phyloP scores from a whole-genome alignment of 1,140 invertebrate genomes.

The Dendrolimus punctatus region DNA sequence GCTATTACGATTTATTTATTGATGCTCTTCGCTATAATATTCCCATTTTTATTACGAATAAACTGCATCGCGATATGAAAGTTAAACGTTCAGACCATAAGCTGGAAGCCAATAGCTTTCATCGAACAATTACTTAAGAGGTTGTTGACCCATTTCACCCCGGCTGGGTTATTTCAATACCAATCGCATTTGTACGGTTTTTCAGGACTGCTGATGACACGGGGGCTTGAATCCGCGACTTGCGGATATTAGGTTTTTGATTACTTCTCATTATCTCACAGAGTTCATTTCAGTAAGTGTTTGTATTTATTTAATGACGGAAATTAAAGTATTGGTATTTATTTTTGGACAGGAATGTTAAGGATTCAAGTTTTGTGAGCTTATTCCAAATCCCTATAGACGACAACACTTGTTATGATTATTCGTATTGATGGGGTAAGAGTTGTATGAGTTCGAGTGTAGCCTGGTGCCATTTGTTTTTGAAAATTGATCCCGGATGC shows the following conservation, averaged over 20 bases:
- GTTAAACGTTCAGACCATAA: conserved; percentile 6
- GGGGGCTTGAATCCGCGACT: conserved; percentile 7
- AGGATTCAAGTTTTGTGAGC: too few species aligned
- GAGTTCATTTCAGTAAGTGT: too few species aligned
- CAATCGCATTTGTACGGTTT: conserved; percentile 9
- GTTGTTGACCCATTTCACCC: conserved; percentile 40
- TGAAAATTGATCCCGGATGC: too few species aligned
- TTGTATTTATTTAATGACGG: too few species aligned
- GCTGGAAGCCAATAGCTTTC: conserved; percentile 20
- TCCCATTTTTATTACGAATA: conserved; percentile 3
- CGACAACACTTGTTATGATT: too few species aligned
- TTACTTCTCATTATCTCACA: too few species aligned
- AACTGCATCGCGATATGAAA: conserved; percentile 4
- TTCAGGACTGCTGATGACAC: conserved; percentile 16
- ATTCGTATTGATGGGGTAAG: too few species aligned
- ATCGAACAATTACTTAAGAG: conserved; percentile 44
- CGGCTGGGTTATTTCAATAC: conserved; percentile 27
- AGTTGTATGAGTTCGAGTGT: too few species aligned
- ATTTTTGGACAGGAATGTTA: too few species aligned
- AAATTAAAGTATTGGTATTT: too few species aligned
- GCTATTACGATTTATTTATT: background rate
- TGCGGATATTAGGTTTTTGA: conserved; percentile 12
- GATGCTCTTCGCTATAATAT: background rate
- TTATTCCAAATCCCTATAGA: too few species aligned
- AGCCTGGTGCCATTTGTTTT: too few species aligned